Conservation (phyloP, 92 coral and sea anemone genomes). For the Pocillopora meandrina region DNA sequence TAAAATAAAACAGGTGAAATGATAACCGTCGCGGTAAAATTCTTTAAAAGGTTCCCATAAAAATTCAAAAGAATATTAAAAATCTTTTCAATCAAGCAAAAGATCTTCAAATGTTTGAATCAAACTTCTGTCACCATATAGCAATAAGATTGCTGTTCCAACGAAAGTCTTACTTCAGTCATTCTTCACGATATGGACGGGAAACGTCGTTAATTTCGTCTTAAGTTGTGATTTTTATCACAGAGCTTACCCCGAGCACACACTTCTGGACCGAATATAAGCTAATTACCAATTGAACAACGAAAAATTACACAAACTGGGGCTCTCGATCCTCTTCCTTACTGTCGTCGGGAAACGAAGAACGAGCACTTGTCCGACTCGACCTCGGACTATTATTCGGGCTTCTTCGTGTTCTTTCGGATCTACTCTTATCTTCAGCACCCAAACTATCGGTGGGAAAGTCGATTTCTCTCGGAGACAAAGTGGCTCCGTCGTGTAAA, state of each 20-base stretch:
- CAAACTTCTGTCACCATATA: not conserved
- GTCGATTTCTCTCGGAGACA: conserved; percentile 52
- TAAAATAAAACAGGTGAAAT: too few relatives aligned
- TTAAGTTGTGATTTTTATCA: not conserved
- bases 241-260: not conserved
- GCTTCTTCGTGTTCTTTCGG: conserved; percentile 47
- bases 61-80: not conserved
- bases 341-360: conserved; percentile 75
- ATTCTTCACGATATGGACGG: not conserved
- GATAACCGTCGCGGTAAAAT: not conserved
- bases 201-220: not conserved
- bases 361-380: conserved; percentile 58
- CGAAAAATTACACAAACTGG: conserved; percentile 71
- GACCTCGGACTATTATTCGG: conserved; percentile 63
- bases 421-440: conserved; percentile 4
- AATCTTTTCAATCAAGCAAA: not conserved
- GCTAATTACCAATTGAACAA: not conserved
- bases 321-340: conserved; percentile 75
- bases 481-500: conserved; percentile 23
- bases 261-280: not conserved
- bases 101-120: too few relatives aligned
- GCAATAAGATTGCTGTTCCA: not conserved
- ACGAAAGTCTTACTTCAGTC: not conserved
- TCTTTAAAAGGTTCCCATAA: not conserved
- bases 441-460: conserved; percentile 51